These are phyloP conservation scores for Sebastes minor DNA, from an alignment of 2,797 vertebrate species.

Conservation along the genomic window DNA sequence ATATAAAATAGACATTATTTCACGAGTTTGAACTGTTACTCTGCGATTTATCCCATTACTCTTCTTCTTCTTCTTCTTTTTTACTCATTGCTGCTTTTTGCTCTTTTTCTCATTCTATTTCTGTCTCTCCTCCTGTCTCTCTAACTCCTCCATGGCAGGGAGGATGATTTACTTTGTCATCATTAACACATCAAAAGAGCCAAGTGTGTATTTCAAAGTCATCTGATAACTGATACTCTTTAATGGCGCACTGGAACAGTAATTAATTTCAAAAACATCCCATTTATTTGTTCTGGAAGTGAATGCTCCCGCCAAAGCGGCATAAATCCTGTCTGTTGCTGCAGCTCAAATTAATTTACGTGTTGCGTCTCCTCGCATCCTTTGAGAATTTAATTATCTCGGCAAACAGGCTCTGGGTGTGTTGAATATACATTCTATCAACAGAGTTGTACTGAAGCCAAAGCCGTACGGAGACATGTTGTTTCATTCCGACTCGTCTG, in stretches of 20 bases:
- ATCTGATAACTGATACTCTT: conserved; percentile 78
- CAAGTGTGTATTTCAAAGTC: conserved; percentile 78
- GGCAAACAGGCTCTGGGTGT: conserved; percentile 75
- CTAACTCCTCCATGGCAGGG: conserved; percentile 31
- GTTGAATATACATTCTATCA: conserved; percentile 66
- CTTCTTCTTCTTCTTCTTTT: background rate
- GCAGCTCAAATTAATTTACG: conserved; percentile 78
- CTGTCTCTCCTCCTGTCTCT: conserved; percentile 22
- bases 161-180: conserved; percentile 73
- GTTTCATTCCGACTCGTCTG: conserved; percentile 23
- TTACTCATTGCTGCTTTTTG: background rate
- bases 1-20: conserved; percentile 24
- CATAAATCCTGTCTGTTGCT: conserved; percentile 77
- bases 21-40: conserved; percentile 8
- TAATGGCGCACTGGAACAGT: conserved; percentile 74
- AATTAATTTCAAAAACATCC: conserved; percentile 80
- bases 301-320: conserved; percentile 72
- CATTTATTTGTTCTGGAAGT: conserved; percentile 79
- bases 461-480: conserved; percentile 29
- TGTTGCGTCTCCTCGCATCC: conserved; percentile 75
- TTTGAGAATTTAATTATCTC: conserved; percentile 83
- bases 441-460: conserved; percentile 49
- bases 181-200: conserved; percentile 78
- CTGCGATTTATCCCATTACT: conserved; percentile 5
- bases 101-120: background rate